A percentile compares a stretch with the other conserved stretches of the same genome.
phyloP scores from a whole-genome alignment of 2,888 invertebrate species.

The Noctua fimbriata region DNA sequence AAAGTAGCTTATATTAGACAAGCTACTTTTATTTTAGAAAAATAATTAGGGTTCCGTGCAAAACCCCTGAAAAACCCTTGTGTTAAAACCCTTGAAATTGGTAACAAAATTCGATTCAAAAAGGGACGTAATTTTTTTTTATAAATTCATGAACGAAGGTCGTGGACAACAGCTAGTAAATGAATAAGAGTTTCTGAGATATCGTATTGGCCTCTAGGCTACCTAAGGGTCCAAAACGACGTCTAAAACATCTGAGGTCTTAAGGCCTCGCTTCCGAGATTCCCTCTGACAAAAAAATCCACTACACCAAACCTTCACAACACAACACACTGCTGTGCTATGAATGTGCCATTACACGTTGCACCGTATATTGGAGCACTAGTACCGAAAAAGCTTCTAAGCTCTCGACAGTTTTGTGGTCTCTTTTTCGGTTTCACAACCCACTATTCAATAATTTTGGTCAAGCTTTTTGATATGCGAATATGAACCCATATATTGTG shows the following conservation, averaged over 20 bases:
- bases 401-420: constrained; percentile 12
- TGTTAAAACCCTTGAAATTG: too few relatives aligned
- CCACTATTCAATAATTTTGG: background rate
- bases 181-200: too few relatives aligned
- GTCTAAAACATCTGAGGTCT: background rate
- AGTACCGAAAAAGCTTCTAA: constrained; percentile 18
- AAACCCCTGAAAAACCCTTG: too few relatives aligned
- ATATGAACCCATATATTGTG: background rate
- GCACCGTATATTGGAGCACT: constrained; percentile 7
- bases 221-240: background rate
- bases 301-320: background rate
- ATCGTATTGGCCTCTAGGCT: too few relatives aligned
- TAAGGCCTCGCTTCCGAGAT: background rate
- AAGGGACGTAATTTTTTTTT: too few relatives aligned
- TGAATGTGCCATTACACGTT: background rate
- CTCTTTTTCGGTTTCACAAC: background rate
- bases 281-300: background rate
- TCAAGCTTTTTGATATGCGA: background rate
- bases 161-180: too few relatives aligned
- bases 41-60: too few relatives aligned
- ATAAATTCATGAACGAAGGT: too few relatives aligned
- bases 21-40: too few relatives aligned
- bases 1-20: too few relatives aligned
- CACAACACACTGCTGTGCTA: too few relatives aligned
- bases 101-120: too few relatives aligned